These are phyloP conservation scores for Orthonevra nobilis DNA, from an alignment of 2,888 invertebrate species.

Conservation along the genomic window DNA sequence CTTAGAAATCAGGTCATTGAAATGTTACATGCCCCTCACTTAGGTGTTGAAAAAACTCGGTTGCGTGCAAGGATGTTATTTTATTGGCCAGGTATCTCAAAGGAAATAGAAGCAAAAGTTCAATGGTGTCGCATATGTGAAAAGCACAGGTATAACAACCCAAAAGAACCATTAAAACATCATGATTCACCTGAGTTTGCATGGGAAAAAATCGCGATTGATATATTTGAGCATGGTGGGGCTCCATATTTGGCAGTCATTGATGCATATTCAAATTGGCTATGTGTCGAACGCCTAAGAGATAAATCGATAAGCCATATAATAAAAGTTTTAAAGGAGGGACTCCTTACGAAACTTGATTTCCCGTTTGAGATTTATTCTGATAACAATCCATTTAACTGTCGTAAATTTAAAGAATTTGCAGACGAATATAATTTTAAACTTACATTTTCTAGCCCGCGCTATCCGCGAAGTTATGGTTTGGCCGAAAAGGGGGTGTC, in stretches of 20 bases:
- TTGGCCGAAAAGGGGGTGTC: slow-evolving; percentile 66
- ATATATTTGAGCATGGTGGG: slow-evolving; percentile 68
- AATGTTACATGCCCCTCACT: slow-evolving; percentile 74
- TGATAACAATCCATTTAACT: slow-evolving; percentile 67
- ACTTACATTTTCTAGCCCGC: slow-evolving; percentile 58
- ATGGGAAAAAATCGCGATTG: slow-evolving; percentile 61
- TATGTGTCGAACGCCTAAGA: slow-evolving; percentile 12
- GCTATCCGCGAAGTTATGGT: slow-evolving; percentile 64
- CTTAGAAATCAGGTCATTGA: slow-evolving; percentile 66
- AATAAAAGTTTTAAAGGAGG: slow-evolving; percentile 1
- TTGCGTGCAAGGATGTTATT: slow-evolving; percentile 72
- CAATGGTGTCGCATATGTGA: slow-evolving; percentile 55
- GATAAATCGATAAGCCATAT: slow-evolving; percentile 29
- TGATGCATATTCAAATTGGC: slow-evolving; percentile 48
- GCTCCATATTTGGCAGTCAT: slow-evolving; percentile 26
- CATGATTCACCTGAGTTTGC: slow-evolving; percentile 64
- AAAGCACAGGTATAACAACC: slow-evolving; percentile 56
- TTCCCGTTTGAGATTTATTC: slow-evolving; percentile 23
- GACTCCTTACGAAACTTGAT: slow-evolving; percentile 28
- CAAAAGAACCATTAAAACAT: slow-evolving; percentile 67
- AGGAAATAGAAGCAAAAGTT: slow-evolving; percentile 72
- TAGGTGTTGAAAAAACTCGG: slow-evolving; percentile 74
- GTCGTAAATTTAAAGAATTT: slow-evolving; percentile 44
- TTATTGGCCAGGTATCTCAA: slow-evolving; percentile 74
- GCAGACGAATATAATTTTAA: slow-evolving; percentile 35